These are phyloP conservation scores for fruit fly (Drosophila melanogaster) DNA, from an alignment of 1,140 invertebrate genomes.

Conservation along the genomic window DNA sequence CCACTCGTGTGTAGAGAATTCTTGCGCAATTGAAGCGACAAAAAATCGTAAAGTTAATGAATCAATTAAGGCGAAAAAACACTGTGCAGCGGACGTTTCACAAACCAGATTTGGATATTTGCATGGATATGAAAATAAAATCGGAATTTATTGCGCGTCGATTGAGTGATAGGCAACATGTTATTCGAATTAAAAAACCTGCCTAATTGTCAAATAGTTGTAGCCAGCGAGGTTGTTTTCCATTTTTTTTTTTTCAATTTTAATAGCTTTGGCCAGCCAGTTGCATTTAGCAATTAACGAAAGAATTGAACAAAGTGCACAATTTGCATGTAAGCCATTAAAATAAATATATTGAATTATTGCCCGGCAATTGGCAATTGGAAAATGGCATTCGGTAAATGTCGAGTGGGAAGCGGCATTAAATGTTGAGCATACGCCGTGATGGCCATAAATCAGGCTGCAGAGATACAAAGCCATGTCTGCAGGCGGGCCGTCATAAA, in stretches of 20 bases:
- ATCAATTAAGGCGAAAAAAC: conserved; percentile 35
- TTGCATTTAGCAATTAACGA: conserved; percentile 34
- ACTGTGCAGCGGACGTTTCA: background rate
- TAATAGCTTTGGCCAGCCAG: conserved; percentile 34
- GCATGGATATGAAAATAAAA: conserved; percentile 26
- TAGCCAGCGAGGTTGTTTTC: background rate
- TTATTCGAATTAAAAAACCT: conserved; percentile 52
- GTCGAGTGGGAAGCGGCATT: background rate
- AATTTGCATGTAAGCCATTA: conserved; percentile 50
- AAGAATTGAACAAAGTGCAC: conserved; percentile 32
- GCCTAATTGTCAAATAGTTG: conserved; percentile 27
- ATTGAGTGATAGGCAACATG: conserved; percentile 46
- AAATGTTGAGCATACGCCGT: conserved; percentile 12
- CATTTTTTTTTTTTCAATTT: conserved; percentile 17
- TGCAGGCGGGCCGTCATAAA: conserved; percentile 45
- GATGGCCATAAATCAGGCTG: conserved; percentile 34
- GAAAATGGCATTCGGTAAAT: background rate
- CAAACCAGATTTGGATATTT: conserved; percentile 29
- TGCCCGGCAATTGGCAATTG: background rate
- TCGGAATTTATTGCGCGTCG: conserved; percentile 40
- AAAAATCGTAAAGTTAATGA: conserved; percentile 40
- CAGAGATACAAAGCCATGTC: conserved; percentile 20
- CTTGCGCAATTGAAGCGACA: conserved; percentile 11
- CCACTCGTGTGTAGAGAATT: background rate
- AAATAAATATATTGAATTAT: conserved; percentile 48